A percentile compares a stretch with the other conserved stretches of the same genome.
Conservation (phyloP, 2,888 invertebrate species). For the Sinelater perroti region DNA sequence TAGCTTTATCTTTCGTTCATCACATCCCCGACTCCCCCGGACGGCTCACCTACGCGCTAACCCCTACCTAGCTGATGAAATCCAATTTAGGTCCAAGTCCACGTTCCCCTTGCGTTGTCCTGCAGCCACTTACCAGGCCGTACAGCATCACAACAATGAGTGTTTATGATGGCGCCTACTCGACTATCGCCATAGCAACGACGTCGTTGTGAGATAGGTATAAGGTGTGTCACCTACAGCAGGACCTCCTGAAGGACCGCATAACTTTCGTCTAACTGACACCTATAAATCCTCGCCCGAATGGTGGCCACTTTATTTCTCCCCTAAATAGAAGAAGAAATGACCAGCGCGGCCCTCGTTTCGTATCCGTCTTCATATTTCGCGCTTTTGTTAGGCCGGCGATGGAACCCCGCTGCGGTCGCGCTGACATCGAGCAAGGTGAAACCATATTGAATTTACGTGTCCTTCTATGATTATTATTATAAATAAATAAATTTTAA, state of each 20-base stretch:
- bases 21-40: slow-evolving; percentile 50
- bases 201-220: slow-evolving; percentile 51
- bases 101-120: slow-evolving; percentile 44
- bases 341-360: slow-evolving; percentile 14
- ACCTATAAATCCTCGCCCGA: slow-evolving; percentile 30
- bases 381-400: slow-evolving; percentile 1
- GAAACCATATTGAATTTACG: no score
- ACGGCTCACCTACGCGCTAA: slow-evolving; percentile 48
- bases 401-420: not conserved
- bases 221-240: slow-evolving; percentile 55
- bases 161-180: slow-evolving; percentile 64
- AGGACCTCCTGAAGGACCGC: slow-evolving; percentile 38
- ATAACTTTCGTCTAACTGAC: slow-evolving; percentile 37
- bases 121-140: slow-evolving; percentile 49
- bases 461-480: no score
- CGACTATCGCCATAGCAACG: slow-evolving; percentile 62
- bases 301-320: slow-evolving; percentile 27
- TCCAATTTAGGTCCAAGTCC: slow-evolving; percentile 58
- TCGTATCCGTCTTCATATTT: slow-evolving; percentile 20
- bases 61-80: slow-evolving; percentile 53
- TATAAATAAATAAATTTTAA: no score
- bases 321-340: slow-evolving; percentile 21
- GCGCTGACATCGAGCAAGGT: no score
- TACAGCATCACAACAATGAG: slow-evolving; percentile 62
- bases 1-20: slow-evolving; percentile 54